Percentiles rank a stretch among this genome's conserved stretches.
phyloP scores from a whole-genome alignment of 1,140 invertebrate genomes.

The Sipha flava region DNA sequence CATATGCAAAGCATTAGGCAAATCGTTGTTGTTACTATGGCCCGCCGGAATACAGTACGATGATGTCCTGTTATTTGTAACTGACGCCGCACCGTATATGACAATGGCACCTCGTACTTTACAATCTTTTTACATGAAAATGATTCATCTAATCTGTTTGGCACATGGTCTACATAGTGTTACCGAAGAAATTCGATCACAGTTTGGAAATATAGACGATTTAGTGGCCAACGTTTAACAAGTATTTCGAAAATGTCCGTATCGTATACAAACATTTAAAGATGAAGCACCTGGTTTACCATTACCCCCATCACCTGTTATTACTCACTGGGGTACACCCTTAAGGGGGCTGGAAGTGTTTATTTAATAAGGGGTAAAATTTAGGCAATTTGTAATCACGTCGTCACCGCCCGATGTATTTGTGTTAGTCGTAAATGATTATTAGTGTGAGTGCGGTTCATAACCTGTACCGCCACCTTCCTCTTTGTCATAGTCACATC shows the following conservation, averaged over 20 bases:
- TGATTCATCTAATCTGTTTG: background rate
- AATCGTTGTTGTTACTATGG: background rate
- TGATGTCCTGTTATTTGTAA: background rate
- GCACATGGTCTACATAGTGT: conserved; percentile 1
- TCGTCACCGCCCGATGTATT: too few relatives aligned
- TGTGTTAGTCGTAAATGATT: too few relatives aligned
- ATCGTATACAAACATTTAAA: conserved; percentile 40
- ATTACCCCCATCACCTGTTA: conserved; percentile 42
- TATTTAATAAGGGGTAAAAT: too few relatives aligned
- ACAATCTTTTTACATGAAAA: background rate
- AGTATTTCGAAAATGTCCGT: conserved; percentile 41
- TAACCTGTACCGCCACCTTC: too few relatives aligned
- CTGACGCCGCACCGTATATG: background rate
- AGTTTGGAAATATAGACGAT: background rate
- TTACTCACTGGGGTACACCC: conserved; percentile 46
- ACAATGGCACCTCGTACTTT: background rate
- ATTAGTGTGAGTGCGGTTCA: too few relatives aligned
- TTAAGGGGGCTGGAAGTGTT: too few relatives aligned
- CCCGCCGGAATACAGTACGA: background rate
- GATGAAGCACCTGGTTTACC: conserved; percentile 39
- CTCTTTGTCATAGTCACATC: too few relatives aligned
- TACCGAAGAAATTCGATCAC: background rate
- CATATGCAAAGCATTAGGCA: background rate
- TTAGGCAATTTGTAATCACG: too few relatives aligned
- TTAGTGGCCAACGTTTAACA: conserved; percentile 35